phyloP scores from a whole-genome alignment of 2,797 vertebrate species.

The Halcyon chelicuti region DNA sequence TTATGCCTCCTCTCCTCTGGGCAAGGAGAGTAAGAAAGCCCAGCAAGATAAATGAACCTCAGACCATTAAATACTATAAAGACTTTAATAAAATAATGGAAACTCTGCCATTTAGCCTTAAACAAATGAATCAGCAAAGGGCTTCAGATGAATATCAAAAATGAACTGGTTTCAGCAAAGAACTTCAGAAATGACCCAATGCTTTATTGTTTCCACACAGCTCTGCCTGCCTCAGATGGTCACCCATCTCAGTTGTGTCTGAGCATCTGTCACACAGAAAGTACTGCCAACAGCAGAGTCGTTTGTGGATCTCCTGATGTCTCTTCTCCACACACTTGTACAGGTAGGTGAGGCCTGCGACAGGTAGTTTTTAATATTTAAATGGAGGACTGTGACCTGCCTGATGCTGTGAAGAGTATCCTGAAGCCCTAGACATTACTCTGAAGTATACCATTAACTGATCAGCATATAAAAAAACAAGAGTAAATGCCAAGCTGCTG shows the following conservation, averaged over 20 bases:
- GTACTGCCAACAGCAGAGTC: not conserved
- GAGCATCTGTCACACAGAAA: not conserved
- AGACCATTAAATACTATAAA: not conserved
- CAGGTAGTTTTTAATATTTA: not conserved
- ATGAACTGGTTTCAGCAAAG: not conserved
- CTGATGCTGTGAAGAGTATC: not conserved
- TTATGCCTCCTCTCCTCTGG: not conserved
- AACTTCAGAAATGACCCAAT: not conserved
- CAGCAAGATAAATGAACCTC: not conserved
- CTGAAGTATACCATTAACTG: not conserved
- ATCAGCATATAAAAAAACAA: not conserved
- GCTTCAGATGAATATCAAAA: not conserved
- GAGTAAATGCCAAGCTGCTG: not conserved
- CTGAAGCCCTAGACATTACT: not conserved
- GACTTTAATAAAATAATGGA: not conserved
- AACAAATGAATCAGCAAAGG: not conserved
- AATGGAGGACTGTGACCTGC: fast-evolving
- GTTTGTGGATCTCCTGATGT: not conserved
- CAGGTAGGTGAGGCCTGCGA: not conserved
- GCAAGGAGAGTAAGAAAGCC: not conserved
- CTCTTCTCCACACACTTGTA: not conserved
- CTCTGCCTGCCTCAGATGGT: not conserved
- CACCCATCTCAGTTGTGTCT: not conserved
- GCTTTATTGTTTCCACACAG: not conserved
- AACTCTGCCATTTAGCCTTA: not conserved